Base-by-base conservation (phyloP, 1,140 invertebrate species). In the Platyura marginata region DNA sequence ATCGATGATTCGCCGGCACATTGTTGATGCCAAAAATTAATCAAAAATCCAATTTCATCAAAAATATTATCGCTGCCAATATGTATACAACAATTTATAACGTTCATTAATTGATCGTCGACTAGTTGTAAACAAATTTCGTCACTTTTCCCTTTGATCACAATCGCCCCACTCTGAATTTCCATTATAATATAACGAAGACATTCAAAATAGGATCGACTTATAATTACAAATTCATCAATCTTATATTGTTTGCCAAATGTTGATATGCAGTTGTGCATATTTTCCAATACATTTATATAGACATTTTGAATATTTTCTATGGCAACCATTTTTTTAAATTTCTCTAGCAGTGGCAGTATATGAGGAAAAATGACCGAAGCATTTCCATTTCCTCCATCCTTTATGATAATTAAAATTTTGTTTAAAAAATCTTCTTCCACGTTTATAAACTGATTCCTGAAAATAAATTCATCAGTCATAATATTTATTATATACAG, bases 121-220 rank as follows among this genome's bases (percentile, higher is more conserved):
- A n/a, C n/a, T n/a, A n/a, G n/a, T n/a, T n/a, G n/a, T n/a, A n/a
- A n/a, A n/a, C n/a, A n/a, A n/a, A n/a, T n/a, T n/a, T n/a, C n/a
- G n/a, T n/a, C n/a, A n/a, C n/a, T n/a, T n/a, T n/a, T n/a, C n/a
- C n/a, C n/a, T n/a, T n/a, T n/a, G 1, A 33, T 39, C 1, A n/a
- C n/a, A n/a, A n/a, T n/a, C n/a, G n/a, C n/a, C n/a, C n/a, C n/a
- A n/a, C n/a, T n/a, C n/a, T 44, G 62, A 49, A 22, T 63, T 56
- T 65, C 60, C 6, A 71, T 56, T 40, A 77, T 55, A 19, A 71
- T 54, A 52, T 74, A 84, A 20, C 70, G 69, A 18, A 81, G 49
- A 55, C 81, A 85, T 61, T 86, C 82, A 19, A 75, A 63, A 49
- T 74, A 79, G n/a, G n/a, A n/a, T n/a, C n/a, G n/a, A n/a, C n/a